Conservation (phyloP, 2,113 vertebrate genomes). For the Talpa occidentalis region DNA sequence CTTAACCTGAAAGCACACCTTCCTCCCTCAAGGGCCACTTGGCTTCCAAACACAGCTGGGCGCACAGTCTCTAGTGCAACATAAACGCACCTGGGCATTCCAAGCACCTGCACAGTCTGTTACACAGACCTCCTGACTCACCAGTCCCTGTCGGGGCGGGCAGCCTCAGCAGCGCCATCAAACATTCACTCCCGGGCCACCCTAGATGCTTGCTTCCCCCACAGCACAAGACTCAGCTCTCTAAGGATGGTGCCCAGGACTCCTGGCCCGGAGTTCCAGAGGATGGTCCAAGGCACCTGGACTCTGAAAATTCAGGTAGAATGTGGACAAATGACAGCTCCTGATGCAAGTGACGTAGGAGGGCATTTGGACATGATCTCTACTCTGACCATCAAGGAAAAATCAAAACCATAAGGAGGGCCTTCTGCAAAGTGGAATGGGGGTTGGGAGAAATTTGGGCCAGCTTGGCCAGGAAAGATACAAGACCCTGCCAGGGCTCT, state of each 20-base stretch:
- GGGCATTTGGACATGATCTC: not conserved
- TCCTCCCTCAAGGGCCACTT: constrained; percentile 48
- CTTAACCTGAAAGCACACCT: constrained; percentile 7
- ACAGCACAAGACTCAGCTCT: not conserved
- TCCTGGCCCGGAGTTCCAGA: not conserved
- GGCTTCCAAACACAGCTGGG: constrained; percentile 74
- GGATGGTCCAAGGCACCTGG: accelerated
- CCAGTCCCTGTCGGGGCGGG: not conserved
- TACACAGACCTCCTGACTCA: not conserved
- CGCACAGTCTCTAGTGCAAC: not conserved
- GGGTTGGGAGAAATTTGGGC: no score
- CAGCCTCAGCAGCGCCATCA: accelerated
- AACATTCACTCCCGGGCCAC: not conserved
- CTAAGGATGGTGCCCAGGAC: not conserved
- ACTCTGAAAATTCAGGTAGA: not conserved
- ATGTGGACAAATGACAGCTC: not conserved
- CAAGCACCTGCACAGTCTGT: not conserved
- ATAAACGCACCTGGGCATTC: constrained; percentile 61
- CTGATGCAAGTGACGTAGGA: not conserved
- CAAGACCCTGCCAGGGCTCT: accelerated
- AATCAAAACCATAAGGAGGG: not conserved
- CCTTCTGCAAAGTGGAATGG: not conserved
- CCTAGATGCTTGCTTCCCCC: not conserved
- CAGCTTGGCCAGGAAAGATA: not conserved
- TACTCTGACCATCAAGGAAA: not conserved